Evolutionary conservation across 2,888 invertebrate species (phyloP), one percentile per base, ranked within the genome.

Genomic region (Melanotus villosus): DNA sequence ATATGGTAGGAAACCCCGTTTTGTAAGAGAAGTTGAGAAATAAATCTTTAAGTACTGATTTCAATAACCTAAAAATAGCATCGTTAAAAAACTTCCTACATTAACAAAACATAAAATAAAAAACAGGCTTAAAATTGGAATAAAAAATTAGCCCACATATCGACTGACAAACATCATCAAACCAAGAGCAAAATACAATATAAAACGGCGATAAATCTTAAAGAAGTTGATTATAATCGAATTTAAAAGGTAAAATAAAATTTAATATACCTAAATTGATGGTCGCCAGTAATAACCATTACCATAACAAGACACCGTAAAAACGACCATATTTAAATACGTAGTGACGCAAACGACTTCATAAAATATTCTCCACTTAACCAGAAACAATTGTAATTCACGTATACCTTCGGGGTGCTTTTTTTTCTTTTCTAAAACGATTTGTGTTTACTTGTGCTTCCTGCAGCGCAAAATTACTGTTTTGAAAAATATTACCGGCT

Each of bases 211-310:
- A 4, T 38, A 38, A 57, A 57, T 57, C 36, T 23, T 12, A 12
- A 23, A 30, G 52, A 52, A 36, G 38, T 38, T 38, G 38, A 57
- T 57, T 57, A 57, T 57, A 57, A 57, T 58, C 58, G 14, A 58
- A 58, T 58, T 57, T 57, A 57, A 57, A 57, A 38, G 38, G 57
- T 19, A 59, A 43, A 32, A 30, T 43, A 68, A 63, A 63, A 5
- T 64, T 50, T 58, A 63, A 63, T 68, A 32, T 30, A 36, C 30
- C 47, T 32, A 62, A 62, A 63, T 68, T 56, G 50, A 63, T 68
- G 64, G 63, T 64, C 56, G 43, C 45, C 38, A 30, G 68, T 34
- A 68, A 68, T 68, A 64, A 68, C 58, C 68, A 68, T 68, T 64
- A 68, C 64, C 50, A 65, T 64, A 63, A 68, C 58, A 18, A 60